A percentile compares a stretch with the other conserved stretches of the same genome.
Evolutionary conservation across 2,113 vertebrate species (phyloP).

Genomic region (Nyctereutes procyonoides): DNA sequence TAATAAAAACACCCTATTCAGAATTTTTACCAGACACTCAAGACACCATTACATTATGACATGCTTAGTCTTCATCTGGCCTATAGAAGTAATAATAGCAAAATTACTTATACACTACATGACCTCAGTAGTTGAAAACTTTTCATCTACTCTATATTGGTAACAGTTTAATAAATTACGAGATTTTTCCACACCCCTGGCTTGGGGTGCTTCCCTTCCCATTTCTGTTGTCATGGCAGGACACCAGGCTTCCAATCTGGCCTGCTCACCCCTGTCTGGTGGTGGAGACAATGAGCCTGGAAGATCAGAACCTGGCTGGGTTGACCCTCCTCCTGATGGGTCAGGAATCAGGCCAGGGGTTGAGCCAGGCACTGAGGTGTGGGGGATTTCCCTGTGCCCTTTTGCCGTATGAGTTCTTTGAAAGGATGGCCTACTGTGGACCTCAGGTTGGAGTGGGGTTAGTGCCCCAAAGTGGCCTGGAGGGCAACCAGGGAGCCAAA

Average conservation of each 20-base stretch:
- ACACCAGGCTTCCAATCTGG: not conserved
- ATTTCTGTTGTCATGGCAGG: not conserved
- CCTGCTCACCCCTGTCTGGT: not conserved
- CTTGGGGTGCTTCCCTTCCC: not conserved
- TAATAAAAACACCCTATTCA: slow-evolving; percentile 49
- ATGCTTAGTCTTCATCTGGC: not conserved
- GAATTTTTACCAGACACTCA: not conserved
- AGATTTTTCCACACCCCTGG: not conserved
- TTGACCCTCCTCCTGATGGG: slow-evolving; percentile 57
- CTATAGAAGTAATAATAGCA: slow-evolving; percentile 13
- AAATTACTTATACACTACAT: not conserved
- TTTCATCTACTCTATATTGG: not conserved
- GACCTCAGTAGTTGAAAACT: not conserved
- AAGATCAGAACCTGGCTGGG: not conserved
- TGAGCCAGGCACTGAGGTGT: slow-evolving; percentile 19
- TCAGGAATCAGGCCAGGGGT: not conserved
- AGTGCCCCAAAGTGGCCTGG: not conserved
- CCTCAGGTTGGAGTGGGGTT: slow-evolving; percentile 49
- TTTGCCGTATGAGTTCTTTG: not conserved
- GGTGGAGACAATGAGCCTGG: not conserved
- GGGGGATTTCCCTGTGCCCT: not conserved
- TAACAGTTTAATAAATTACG: not conserved
- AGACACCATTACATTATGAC: not conserved
- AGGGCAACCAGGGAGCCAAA: not conserved
- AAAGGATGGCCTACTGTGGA: slow-evolving; percentile 3